Evolutionary conservation across 1,140 invertebrate species (phyloP), one percentile per base, ranked within the genome.

Genomic region (Calycopis cecrops): DNA sequence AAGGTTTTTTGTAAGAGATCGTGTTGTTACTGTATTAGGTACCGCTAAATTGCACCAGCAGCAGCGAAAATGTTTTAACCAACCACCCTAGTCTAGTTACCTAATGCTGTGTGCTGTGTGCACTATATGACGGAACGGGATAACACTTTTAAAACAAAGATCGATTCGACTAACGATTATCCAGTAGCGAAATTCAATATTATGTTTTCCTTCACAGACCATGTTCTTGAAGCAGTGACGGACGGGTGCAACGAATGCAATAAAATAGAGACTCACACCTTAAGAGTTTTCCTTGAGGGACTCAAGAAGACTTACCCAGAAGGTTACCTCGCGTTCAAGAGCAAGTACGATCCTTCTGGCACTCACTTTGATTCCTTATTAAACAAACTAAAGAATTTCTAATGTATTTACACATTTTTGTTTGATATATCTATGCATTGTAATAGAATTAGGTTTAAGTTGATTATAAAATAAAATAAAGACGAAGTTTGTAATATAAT

Each of bases 321-420:
- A 14, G 40, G 40, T 16, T 44, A 44, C 16, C 14, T 44, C 6
- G 40, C 40, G 4, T 44, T 44, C 40, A 44, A 44, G 40, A 44
- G 16, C 40, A 44, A 44, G 7, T 44, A 44, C 12, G 40, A 44
- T 16, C 40, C 40, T 12, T 16, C 40, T 17, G 40, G 40, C 3
- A 44, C 40, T 3, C 40, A 44, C 40, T 44, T 44, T 12, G 40
- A 44, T 16, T 7, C 40, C 16, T 16, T 44, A 9, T 16, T 44
- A 9, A 44, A 44, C 7, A 44, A 44, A 16, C 7, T 44, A 12
- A 44, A 44, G 16, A 44, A 16, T 9, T 44, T 44, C 40, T 44
- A 44, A 17, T 44, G 9, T 28, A 28, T n/a, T n/a, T n/a, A n/a
- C n/a, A n/a, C n/a, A n/a, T n/a, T n/a, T n/a, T n/a, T n/a, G n/a